Percentiles rank a stretch among this genome's conserved stretches.
These are phyloP conservation scores for Plutomurus gul DNA, from an alignment of 1,140 invertebrate species.

Conservation along the genomic window DNA sequence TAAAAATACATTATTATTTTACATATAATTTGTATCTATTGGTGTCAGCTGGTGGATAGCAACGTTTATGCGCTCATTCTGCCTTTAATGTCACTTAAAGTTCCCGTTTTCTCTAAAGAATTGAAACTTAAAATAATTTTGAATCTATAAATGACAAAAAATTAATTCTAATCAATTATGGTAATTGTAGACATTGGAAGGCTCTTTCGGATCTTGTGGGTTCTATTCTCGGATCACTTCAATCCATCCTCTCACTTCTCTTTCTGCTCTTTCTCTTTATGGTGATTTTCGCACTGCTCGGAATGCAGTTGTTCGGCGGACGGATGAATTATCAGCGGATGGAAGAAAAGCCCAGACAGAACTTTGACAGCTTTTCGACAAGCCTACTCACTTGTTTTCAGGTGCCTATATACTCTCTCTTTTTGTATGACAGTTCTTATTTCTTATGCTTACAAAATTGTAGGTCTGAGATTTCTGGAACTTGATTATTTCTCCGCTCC, in stretches of 20 bases:
- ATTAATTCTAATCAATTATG: neutral
- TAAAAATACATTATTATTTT: too few relatives aligned
- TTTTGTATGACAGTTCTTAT: too few relatives aligned
- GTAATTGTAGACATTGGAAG: conserved; percentile 85
- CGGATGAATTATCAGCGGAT: conserved; percentile 42
- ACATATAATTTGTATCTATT: too few relatives aligned
- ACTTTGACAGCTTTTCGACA: conserved; percentile 82
- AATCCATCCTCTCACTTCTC: conserved; percentile 69
- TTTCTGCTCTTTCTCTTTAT: conserved; percentile 74
- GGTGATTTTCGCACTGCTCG: conserved; percentile 71
- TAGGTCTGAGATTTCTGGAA: too few relatives aligned
- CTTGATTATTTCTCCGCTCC: neutral
- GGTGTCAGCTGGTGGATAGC: too few relatives aligned
- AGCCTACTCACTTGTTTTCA: conserved; percentile 98
- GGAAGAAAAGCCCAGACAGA: conserved; percentile 29
- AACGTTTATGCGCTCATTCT: too few relatives aligned
- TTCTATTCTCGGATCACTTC: conserved; percentile 70
- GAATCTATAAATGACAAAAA: too few relatives aligned
- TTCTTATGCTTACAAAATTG: too few relatives aligned
- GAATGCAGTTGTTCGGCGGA: conserved; percentile 60
- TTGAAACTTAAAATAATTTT: too few relatives aligned
- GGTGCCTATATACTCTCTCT: too few relatives aligned
- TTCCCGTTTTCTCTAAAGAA: too few relatives aligned
- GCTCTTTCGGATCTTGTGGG: conserved; percentile 96
- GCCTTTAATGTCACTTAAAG: too few relatives aligned